These are phyloP conservation scores for Cynodonichthys magdalenae DNA, from an alignment of 2,797 vertebrate genomes.

Conservation along the genomic window DNA sequence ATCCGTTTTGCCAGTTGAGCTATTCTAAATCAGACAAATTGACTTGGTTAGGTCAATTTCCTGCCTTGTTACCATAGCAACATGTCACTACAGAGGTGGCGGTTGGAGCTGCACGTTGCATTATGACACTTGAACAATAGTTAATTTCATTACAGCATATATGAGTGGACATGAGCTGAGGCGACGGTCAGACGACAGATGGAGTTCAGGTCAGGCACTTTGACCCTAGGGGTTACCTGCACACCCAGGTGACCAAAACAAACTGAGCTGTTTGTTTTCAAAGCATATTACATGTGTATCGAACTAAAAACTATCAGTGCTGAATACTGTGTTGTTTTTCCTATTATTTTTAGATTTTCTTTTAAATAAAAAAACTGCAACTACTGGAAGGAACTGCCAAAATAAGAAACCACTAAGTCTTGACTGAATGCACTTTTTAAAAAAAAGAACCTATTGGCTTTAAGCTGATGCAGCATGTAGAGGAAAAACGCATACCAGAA, in stretches of 20 bases:
- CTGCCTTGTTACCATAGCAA: constrained; percentile 62
- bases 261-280: background rate
- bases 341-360: constrained; percentile 22
- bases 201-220: constrained; percentile 28
- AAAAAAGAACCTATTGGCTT: background rate
- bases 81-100: constrained; percentile 40
- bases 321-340: background rate
- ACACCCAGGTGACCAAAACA: constrained; percentile 1
- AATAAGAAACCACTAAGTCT: constrained; percentile 36
- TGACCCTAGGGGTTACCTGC: constrained; percentile 26
- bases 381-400: constrained; percentile 19
- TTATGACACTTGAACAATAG: constrained; percentile 46
- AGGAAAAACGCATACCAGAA: constrained; percentile 15
- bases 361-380: constrained; percentile 8
- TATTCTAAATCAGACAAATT: constrained; percentile 42
- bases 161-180: constrained; percentile 24
- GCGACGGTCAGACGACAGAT: constrained; percentile 32
- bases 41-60: constrained; percentile 53
- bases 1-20: constrained; percentile 22
- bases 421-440: constrained; percentile 24
- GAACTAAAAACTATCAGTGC: background rate
- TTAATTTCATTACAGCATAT: constrained; percentile 57
- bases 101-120: constrained; percentile 50
- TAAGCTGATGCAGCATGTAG: constrained; percentile 47
- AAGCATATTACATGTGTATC: constrained; percentile 9